Conservation (phyloP, 2,113 vertebrate genomes). For the Martes martes region DNA sequence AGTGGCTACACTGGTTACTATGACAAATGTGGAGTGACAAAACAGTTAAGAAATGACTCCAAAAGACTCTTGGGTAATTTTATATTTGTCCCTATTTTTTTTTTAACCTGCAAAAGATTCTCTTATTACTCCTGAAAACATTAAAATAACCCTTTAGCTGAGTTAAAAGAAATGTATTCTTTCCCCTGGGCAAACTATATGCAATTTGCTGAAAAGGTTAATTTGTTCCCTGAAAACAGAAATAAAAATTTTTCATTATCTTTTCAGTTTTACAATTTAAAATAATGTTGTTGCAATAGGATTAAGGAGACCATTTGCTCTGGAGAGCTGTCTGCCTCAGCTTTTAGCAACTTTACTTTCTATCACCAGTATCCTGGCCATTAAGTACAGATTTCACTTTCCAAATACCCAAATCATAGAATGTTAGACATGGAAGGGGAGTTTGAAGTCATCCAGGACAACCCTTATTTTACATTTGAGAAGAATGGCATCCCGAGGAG, state of each 20-base stretch:
- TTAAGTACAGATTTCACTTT: not conserved
- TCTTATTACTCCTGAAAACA: not conserved
- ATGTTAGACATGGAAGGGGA: not conserved
- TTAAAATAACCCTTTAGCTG: not conserved
- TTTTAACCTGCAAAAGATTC: not conserved
- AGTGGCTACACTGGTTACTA: not conserved
- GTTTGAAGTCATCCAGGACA: not conserved
- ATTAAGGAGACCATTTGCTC: not conserved
- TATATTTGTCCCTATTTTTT: not conserved
- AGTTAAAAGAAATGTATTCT: not conserved
- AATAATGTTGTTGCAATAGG: not conserved
- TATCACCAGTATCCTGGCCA: not conserved
- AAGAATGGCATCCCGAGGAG: not conserved
- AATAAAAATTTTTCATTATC: not conserved
- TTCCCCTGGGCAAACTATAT: not conserved
- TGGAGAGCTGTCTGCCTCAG: not conserved
- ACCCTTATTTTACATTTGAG: not conserved
- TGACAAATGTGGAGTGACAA: not conserved
- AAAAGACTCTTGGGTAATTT: not conserved
- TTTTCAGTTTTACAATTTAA: not conserved
- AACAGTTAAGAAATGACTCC: not conserved
- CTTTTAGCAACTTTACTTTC: not conserved
- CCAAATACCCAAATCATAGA: not conserved
- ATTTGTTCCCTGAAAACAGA: not conserved
- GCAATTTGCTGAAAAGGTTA: not conserved